These are phyloP conservation scores for Euplagia quadripunctaria DNA, from an alignment of 2,888 invertebrate genomes.

Conservation along the genomic window DNA sequence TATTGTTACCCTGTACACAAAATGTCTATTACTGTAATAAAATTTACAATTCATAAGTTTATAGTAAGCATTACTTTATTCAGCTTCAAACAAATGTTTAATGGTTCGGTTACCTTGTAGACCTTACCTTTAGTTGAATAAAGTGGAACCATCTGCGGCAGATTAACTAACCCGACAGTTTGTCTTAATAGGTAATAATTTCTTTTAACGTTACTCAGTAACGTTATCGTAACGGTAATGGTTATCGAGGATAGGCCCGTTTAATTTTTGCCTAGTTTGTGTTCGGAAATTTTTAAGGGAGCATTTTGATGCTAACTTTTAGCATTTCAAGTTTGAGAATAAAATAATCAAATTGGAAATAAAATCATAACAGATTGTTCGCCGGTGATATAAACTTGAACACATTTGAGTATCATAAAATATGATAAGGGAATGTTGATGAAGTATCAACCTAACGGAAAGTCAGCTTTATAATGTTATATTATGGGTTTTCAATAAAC, in stretches of 20 bases:
- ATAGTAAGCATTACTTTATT: not conserved
- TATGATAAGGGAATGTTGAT: too few relatives aligned
- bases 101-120: slow-evolving; percentile 8
- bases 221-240: slow-evolving; percentile 43
- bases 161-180: slow-evolving; percentile 41
- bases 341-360: not conserved
- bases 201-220: slow-evolving; percentile 36
- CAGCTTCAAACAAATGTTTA: slow-evolving; percentile 8
- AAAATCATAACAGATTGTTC: not conserved
- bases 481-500: too few relatives aligned
- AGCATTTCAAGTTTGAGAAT: not conserved
- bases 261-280: slow-evolving; percentile 25
- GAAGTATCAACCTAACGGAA: too few relatives aligned
- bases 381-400: too few relatives aligned
- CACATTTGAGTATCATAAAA: too few relatives aligned
- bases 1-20: too few relatives aligned
- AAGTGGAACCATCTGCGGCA: slow-evolving; percentile 29
- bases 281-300: slow-evolving; percentile 15
- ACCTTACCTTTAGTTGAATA: slow-evolving; percentile 13
- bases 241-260: slow-evolving; percentile 33
- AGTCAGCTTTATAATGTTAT: too few relatives aligned
- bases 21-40: not conserved
- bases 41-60: too few relatives aligned
- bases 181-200: slow-evolving; percentile 45
- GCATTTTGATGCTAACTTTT: not conserved